Evolutionary conservation across 2,113 vertebrate species (phyloP), one percentile per base, ranked within the genome.

Genomic region (Colinus virginianus): DNA sequence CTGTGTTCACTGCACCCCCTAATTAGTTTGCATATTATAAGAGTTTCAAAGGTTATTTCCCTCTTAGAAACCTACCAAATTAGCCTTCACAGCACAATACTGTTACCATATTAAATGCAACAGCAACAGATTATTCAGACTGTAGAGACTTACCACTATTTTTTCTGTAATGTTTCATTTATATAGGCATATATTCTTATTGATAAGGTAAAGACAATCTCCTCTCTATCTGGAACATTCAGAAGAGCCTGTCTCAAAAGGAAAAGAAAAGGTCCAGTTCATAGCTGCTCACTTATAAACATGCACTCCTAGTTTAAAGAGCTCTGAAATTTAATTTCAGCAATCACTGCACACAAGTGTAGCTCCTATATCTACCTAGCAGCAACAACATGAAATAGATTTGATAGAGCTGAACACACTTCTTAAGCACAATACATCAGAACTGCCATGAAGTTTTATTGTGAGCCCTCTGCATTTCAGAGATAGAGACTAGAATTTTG

Each of bases 1-100:
- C 93, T 94, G 93, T 78, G 91, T 16, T 93, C 92, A 94, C 32
- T 71, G 77, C 3, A 94, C 88, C 87, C 77, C 69, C 88, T 72
- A 74, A 96, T 93, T 95, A 91, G 77, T 90, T 81, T 84, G 80
- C 87, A 61, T 87, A 70, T 88, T 92, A 25, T 76, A 76, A 64
- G 43, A 93, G 69, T 78, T 78, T 77, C 61, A 91, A 93, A 94
- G 90, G 87, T 80, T 94, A 80, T 74, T 95, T 70, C 76, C 68
- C 69, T 93, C 72, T 86, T 76, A 88, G 81, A 91, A 94, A 79
- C 51, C 87, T 42, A 64, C 84, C 53, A 79, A 83, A 77, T 90
- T 26, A 84, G 32, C 77, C 68, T 80, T 63, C 85, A 70, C 55
- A 83, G 82, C 46, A 78, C 72, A 90, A 51, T 28, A 84, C 56